Conservation (phyloP, 2,888 invertebrate genomes). For the Orthosia cruda region DNA sequence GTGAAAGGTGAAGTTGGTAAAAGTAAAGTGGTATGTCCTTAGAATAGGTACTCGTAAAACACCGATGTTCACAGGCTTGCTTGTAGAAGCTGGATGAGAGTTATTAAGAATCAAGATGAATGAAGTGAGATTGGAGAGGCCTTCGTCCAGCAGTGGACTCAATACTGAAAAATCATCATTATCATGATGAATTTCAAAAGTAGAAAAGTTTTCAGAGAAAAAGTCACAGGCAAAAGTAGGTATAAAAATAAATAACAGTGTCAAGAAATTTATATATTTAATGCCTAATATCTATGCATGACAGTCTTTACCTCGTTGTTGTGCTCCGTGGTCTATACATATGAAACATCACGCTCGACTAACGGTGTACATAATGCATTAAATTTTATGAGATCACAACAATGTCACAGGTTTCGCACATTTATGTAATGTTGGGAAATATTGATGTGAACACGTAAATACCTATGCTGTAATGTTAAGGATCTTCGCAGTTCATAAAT, state of each 20-base stretch:
- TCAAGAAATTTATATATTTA: conserved; percentile 21
- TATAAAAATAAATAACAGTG: not conserved
- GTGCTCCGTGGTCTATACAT: not conserved
- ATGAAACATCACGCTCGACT: conserved; percentile 12
- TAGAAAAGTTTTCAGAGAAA: too few relatives aligned
- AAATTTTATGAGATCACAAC: conserved; percentile 11
- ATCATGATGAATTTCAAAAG: too few relatives aligned
- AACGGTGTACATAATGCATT: conserved; percentile 13
- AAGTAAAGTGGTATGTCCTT: too few relatives aligned
- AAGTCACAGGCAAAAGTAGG: not conserved
- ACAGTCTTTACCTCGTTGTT: not conserved
- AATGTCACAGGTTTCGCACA: conserved; percentile 5
- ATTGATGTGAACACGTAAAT: not conserved
- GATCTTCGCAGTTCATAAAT: conserved; percentile 10
- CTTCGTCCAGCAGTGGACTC: too few relatives aligned
- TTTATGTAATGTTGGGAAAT: not conserved
- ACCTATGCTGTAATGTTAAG: not conserved
- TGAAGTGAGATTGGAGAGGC: too few relatives aligned
- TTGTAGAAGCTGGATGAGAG: too few relatives aligned
- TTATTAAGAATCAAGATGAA: too few relatives aligned
- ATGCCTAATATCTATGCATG: conserved; percentile 11
- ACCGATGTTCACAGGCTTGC: too few relatives aligned
- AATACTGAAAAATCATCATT: too few relatives aligned
- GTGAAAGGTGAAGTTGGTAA: too few relatives aligned
- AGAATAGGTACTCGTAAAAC: too few relatives aligned